phyloP scores from a whole-genome alignment of 2,797 vertebrate genomes.

The Sebastes hopkinsi region DNA sequence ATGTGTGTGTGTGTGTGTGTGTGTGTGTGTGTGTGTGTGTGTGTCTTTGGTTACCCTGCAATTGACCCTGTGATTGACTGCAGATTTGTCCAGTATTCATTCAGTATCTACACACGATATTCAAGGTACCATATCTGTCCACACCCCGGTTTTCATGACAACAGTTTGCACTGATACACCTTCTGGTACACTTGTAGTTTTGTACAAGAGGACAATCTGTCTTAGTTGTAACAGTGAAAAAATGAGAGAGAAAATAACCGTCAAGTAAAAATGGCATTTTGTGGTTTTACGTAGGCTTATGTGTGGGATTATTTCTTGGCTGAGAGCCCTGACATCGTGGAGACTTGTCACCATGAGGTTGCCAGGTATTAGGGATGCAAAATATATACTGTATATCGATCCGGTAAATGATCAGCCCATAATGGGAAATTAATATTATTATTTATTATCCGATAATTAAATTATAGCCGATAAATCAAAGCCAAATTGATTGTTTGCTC shows the following conservation, averaged over 20 bases:
- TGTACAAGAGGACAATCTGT: fast-evolving
- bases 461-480: too few species aligned
- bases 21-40: background rate
- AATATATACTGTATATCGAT: too few species aligned
- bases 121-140: background rate
- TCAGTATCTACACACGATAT: background rate
- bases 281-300: background rate
- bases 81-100: background rate
- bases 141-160: fast-evolving
- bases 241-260: background rate
- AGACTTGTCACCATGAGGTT: background rate
- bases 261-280: background rate
- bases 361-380: background rate
- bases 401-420: too few species aligned
- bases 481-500: too few species aligned
- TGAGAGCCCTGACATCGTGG: too few species aligned
- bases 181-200: background rate
- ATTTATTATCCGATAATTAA: too few species aligned
- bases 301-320: background rate
- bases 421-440: too few species aligned
- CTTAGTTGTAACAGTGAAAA: background rate
- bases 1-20: too few species aligned
- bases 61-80: background rate
- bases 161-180: background rate
- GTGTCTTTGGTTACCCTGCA: background rate